phyloP scores from a whole-genome alignment of 2,797 vertebrate genomes.

The Carcharodon carcharias region DNA sequence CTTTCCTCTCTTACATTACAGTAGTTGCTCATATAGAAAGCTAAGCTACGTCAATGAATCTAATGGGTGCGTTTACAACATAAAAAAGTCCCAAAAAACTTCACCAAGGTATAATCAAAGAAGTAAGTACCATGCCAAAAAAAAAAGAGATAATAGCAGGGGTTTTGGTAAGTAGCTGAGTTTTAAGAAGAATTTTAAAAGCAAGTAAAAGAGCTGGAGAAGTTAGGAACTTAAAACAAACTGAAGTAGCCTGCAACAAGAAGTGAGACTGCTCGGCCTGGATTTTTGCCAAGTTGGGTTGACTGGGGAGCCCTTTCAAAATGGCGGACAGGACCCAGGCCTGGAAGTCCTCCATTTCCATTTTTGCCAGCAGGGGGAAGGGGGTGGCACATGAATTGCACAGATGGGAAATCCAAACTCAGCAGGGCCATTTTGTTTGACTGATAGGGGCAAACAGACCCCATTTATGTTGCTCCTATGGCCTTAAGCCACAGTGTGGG shows the following conservation, averaged over 20 bases:
- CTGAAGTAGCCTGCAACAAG: background rate
- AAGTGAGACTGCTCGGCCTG: background rate
- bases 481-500: too few species aligned
- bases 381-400: too few species aligned
- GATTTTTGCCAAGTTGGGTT: too few species aligned
- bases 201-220: background rate
- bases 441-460: too few species aligned
- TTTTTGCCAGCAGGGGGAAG: too few species aligned
- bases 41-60: background rate
- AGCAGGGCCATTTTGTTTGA: too few species aligned
- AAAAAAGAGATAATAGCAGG: background rate
- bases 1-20: background rate
- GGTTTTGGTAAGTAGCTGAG: background rate
- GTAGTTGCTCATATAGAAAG: too few species aligned
- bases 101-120: background rate
- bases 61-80: background rate
- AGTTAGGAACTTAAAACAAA: background rate
- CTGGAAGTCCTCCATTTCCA: too few species aligned
- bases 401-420: too few species aligned
- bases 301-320: too few species aligned
- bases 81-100: background rate
- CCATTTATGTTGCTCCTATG: too few species aligned
- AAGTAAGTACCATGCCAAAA: background rate
- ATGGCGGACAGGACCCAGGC: too few species aligned
- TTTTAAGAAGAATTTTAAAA: background rate